Percentiles rank a stretch among this genome's conserved stretches.
Evolutionary conservation across 2,888 invertebrate species (phyloP).

Genomic region (Tribolium freemani): DNA sequence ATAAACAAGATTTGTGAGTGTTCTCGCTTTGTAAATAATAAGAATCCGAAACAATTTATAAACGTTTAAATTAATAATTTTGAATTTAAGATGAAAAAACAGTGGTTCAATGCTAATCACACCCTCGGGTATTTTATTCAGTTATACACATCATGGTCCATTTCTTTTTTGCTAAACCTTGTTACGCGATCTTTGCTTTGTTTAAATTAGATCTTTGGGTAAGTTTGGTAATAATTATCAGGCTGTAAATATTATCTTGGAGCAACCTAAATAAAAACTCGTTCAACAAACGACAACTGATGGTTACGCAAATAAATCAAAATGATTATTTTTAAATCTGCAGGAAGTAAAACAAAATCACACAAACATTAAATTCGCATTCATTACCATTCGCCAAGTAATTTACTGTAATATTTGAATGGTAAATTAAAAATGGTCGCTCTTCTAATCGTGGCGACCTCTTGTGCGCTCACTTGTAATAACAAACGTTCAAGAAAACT

Average conservation of each 20-base stretch:
- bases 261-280: conserved; percentile 13
- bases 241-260: not conserved
- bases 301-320: conserved; percentile 8
- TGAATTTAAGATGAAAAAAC: not conserved
- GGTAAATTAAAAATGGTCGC: too few species aligned
- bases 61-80: not conserved
- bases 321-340: conserved; percentile 10
- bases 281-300: conserved; percentile 1
- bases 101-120: too few species aligned
- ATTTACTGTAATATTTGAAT: too few species aligned
- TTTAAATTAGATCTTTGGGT: not conserved
- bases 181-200: not conserved
- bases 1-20: conserved; percentile 45
- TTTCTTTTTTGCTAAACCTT: not conserved
- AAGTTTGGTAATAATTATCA: not conserved
- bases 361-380: too few species aligned
- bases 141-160: not conserved
- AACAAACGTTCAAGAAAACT: too few species aligned
- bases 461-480: too few species aligned
- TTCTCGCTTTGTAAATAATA: conserved; percentile 11
- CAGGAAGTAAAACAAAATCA: too few species aligned
- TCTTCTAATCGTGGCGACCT: too few species aligned
- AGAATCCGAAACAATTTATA: not conserved
- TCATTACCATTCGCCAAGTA: not conserved
- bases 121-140: not conserved